A percentile compares a stretch with the other conserved stretches of the same genome.
Conservation (phyloP, 2,113 vertebrate genomes). For the Monopterus albus region DNA sequence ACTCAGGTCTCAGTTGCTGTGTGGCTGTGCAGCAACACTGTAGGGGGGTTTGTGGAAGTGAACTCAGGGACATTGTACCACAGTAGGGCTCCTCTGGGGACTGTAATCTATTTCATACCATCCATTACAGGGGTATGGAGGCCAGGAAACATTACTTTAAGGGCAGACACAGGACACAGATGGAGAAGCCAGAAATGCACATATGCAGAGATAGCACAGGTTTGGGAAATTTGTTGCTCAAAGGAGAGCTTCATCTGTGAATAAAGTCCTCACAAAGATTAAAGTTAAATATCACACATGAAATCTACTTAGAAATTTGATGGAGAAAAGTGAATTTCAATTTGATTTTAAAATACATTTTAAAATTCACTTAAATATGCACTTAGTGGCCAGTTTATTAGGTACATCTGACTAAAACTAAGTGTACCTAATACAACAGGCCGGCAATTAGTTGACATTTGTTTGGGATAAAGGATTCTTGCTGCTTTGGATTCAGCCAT, state of each 20-base stretch:
- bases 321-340: too few relatives aligned
- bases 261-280: background rate
- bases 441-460: too few relatives aligned
- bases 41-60: constrained; percentile 70
- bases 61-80: constrained; percentile 77
- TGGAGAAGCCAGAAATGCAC: constrained; percentile 66
- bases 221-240: constrained; percentile 48
- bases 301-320: too few relatives aligned
- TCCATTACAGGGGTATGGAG: constrained; percentile 77
- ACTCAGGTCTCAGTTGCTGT: constrained; percentile 39
- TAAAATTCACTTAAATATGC: too few relatives aligned
- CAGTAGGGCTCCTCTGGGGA: constrained; percentile 77
- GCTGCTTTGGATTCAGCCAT: background rate
- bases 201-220: constrained; percentile 53
- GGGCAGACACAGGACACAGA: constrained; percentile 78
- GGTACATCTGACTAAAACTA: too few relatives aligned
- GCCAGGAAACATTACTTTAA: constrained; percentile 76
- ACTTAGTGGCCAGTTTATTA: too few relatives aligned
- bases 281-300: background rate
- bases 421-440: too few relatives aligned
- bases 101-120: constrained; percentile 76
- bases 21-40: constrained; percentile 51
- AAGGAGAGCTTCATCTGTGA: constrained; percentile 14
- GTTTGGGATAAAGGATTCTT: background rate
- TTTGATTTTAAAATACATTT: too few relatives aligned